Conservation (phyloP, 2,797 vertebrate genomes). For the Oryzias sinensis region DNA sequence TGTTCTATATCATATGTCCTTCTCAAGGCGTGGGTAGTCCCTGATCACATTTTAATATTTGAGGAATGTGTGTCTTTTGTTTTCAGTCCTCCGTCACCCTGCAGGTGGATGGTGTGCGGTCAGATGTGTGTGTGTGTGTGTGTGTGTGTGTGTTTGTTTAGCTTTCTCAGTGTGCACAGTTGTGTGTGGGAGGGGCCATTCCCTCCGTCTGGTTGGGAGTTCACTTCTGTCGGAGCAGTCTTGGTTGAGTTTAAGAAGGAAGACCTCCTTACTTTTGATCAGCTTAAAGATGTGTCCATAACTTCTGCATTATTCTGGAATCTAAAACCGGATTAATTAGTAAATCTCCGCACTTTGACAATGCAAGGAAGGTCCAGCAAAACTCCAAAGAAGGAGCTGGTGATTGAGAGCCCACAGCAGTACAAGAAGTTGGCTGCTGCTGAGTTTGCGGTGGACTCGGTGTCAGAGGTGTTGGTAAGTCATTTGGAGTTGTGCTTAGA, state of each 20-base stretch:
- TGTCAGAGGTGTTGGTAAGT: constrained; percentile 85
- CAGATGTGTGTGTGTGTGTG: constrained; percentile 39
- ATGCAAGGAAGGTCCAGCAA: constrained; percentile 88
- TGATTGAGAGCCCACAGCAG: constrained; percentile 86
- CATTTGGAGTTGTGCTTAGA: constrained; percentile 4
- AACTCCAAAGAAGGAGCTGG: constrained; percentile 86
- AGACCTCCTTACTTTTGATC: constrained; percentile 24
- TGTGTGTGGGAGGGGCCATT: constrained; percentile 76
- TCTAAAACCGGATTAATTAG: constrained; percentile 25
- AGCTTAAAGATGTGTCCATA: background rate
- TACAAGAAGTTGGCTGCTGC: constrained; percentile 76
- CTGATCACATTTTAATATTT: constrained; percentile 51
- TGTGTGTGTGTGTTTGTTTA: constrained; percentile 40
- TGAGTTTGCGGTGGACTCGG: constrained; percentile 79
- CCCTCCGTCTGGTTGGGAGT: constrained; percentile 67
- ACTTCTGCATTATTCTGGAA: constrained; percentile 47
- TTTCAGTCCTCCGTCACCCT: constrained; percentile 61
- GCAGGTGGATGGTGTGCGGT: constrained; percentile 73
- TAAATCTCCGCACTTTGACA: constrained; percentile 59
- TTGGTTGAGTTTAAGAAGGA: constrained; percentile 30
- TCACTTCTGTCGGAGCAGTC: constrained; percentile 51
- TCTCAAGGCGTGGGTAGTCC: constrained; percentile 43
- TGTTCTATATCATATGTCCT: constrained; percentile 57
- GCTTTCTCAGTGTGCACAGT: constrained; percentile 70
- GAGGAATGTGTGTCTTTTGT: constrained; percentile 72